Percentiles rank a stretch among this genome's conserved stretches.
Evolutionary conservation across 2,797 vertebrate genomes (phyloP).

Genomic region (Gambusia yucatana): DNA sequence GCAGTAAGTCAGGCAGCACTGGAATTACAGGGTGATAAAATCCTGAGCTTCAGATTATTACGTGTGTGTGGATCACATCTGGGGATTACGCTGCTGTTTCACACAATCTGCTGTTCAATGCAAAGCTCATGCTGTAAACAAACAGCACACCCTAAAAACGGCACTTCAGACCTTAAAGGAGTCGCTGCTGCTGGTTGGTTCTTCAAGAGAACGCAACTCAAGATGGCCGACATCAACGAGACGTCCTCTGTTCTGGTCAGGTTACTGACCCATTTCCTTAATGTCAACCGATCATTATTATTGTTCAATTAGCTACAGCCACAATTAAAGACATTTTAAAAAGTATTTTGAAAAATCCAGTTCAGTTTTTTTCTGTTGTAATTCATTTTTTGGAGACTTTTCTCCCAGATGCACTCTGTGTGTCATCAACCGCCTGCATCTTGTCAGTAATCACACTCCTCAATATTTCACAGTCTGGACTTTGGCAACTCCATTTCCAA

Average conservation of each 20-base stretch:
- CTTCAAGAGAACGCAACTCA: background rate
- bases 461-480: too few species aligned
- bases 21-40: conserved; percentile 66
- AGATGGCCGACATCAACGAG: background rate
- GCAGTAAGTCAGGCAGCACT: conserved; percentile 35
- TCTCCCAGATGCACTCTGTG: too few species aligned
- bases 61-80: conserved; percentile 44
- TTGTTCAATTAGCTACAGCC: background rate
- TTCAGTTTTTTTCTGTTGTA: too few species aligned
- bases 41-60: conserved; percentile 59
- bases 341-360: background rate
- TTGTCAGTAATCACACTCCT: too few species aligned
- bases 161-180: background rate
- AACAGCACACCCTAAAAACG: background rate
- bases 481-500: too few species aligned
- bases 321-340: background rate
- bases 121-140: background rate
- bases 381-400: too few species aligned
- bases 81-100: conserved; percentile 46
- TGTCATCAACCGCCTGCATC: too few species aligned
- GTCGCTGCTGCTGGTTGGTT: background rate
- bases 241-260: background rate
- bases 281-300: background rate
- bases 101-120: conserved; percentile 31
- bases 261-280: background rate